Evolutionary conservation across 2,888 invertebrate species (phyloP).

Genomic region (Schizaphis graminum): DNA sequence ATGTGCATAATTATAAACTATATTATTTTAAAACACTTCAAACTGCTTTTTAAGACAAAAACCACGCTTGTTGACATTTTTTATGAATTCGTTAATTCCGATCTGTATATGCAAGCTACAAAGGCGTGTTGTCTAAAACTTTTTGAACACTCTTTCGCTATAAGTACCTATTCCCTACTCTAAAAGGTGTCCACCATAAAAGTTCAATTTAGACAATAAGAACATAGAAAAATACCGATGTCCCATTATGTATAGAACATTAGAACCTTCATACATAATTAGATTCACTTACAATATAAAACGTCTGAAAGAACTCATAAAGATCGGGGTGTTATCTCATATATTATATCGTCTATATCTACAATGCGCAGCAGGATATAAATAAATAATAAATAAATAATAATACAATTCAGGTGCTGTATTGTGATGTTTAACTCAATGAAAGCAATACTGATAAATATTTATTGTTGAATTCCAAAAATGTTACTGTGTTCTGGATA

Average conservation of each 20-base stretch:
- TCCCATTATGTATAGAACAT: neutral
- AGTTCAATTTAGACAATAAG: too few relatives aligned
- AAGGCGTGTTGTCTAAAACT: neutral
- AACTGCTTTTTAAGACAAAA: neutral
- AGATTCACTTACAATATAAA: neutral
- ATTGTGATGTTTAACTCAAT: neutral
- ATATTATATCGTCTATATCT: neutral
- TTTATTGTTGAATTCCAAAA: neutral
- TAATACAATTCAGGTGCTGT: neutral
- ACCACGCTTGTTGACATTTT: neutral
- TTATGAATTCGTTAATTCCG: neutral
- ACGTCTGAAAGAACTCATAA: neutral
- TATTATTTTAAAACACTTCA: neutral
- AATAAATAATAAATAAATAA: too few relatives aligned
- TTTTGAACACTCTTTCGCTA: neutral
- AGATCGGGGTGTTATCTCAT: neutral
- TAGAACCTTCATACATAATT: neutral
- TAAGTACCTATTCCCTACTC: neutral
- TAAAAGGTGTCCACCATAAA: neutral
- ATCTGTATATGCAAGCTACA: neutral
- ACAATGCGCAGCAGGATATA: neutral
- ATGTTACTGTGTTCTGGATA: neutral
- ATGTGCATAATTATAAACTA: neutral
- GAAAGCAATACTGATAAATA: neutral
- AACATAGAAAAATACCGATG: neutral